Base-by-base conservation (phyloP, 2,113 vertebrate species). In the Marmota monax region DNA sequence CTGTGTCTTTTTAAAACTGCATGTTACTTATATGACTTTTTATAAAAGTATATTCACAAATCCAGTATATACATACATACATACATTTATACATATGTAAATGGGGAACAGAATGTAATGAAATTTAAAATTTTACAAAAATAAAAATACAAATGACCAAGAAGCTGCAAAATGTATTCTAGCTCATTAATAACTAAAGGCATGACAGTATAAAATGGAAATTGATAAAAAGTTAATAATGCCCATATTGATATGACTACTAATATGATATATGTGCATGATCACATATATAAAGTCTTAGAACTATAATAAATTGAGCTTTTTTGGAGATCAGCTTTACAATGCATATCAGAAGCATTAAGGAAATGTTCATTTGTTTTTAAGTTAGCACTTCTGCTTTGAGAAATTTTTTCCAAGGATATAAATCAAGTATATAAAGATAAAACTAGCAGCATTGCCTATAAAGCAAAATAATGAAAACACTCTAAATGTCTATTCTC, bases 61-160 rank as follows among this genome's bases (percentile, higher is more conserved):
- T 58, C 56, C 61, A 63, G 23, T 27, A 63, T 25, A 63, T 18
- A 39, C 39, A 63, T 63, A 63, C 61, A 63, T 63, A 80, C 56
- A 37, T 73, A 84, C 48, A 63, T 25, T 27, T 9, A 63, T 63
- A 63, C 23, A 63, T 27, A 80, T 45, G 32, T 73, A 84, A 83
- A 10, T 56, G 45, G 18, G 42, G 72, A 73, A 7, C 29, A 58
- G 29, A 74, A 82, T 82, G 34, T 29, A 61, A 63, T 85, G 18
- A 86, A 93, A 76, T 82, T 70, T 86, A 45, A 63, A 56, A 83
- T 37, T 82, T 96, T 89, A 85, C 23, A 67, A 85, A 86, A 80
- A 61, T 88, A 77, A 42, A 88, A 48, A 79, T 73, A 48, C 17
- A 84, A 72, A 45, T 88, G 23, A 13, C 39, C 42, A 70, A 0